phyloP scores from a whole-genome alignment of 2,888 invertebrate species.

The Liopterus haemorrhoidalis region DNA sequence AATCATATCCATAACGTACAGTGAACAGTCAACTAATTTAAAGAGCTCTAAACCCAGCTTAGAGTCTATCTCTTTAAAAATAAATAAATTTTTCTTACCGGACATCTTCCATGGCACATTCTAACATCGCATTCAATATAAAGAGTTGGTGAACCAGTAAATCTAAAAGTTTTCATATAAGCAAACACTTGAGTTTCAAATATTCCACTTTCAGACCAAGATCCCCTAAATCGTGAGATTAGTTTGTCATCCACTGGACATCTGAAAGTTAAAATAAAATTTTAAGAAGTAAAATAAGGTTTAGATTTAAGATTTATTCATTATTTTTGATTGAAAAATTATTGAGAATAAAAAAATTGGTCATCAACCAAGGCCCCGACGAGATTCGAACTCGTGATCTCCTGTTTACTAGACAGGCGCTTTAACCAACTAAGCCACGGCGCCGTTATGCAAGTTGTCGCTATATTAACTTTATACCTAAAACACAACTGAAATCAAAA shows the following conservation, averaged over 20 bases:
- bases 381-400: constrained; percentile 63
- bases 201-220: constrained; percentile 86
- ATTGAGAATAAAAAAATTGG: background rate
- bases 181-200: constrained; percentile 92
- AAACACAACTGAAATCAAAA: too few relatives aligned
- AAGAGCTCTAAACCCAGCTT: too few relatives aligned
- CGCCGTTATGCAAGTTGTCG: too few relatives aligned
- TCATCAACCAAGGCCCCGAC: constrained; percentile 51
- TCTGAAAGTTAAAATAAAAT: constrained; percentile 43
- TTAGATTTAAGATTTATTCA: constrained; percentile 3
- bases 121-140: constrained; percentile 92
- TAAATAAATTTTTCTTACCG: constrained; percentile 70
- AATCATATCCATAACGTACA: too few relatives aligned
- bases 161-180: constrained; percentile 90
- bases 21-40: too few relatives aligned
- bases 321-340: background rate
- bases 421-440: constrained; percentile 77
- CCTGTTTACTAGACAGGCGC: constrained; percentile 67
- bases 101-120: constrained; percentile 93
- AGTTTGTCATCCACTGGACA: constrained; percentile 91
- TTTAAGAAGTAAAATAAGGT: constrained; percentile 9
- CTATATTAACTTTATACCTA: too few relatives aligned
- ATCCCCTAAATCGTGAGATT: constrained; percentile 85
- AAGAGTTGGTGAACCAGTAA: constrained; percentile 87
- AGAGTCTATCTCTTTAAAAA: too few relatives aligned